phyloP scores from a whole-genome alignment of 2,797 vertebrate genomes.

The Micropoecilia bifurca region DNA sequence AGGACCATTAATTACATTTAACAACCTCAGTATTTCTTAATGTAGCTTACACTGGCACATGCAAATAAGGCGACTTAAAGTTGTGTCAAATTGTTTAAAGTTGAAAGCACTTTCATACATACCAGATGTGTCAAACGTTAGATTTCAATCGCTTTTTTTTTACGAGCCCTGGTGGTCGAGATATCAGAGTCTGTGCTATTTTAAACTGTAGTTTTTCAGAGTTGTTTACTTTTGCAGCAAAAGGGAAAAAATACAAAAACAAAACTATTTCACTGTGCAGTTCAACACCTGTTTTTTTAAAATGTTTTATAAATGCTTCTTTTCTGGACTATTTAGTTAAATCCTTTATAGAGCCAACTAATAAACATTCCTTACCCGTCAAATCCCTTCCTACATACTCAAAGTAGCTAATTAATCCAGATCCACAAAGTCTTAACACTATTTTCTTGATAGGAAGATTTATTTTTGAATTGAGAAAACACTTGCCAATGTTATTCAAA shows the following conservation, averaged over 20 bases:
- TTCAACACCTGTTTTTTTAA: background rate
- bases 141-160: background rate
- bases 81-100: background rate
- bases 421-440: background rate
- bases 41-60: background rate
- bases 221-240: background rate
- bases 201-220: background rate
- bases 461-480: background rate
- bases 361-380: background rate
- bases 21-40: background rate
- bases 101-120: background rate
- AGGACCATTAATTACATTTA: background rate
- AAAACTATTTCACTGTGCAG: background rate
- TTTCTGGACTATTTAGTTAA: background rate
- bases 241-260: background rate
- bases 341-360: background rate
- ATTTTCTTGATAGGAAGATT: background rate
- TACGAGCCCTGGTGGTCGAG: too few species aligned
- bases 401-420: too few species aligned
- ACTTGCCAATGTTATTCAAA: background rate
- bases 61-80: background rate
- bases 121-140: background rate
- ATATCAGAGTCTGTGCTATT: too few species aligned
- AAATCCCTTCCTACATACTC: background rate
- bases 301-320: background rate